Evolutionary conservation across 2,888 invertebrate species (phyloP), one percentile per base, ranked within the genome.

Genomic region (Steinernema scapterisci): DNA sequence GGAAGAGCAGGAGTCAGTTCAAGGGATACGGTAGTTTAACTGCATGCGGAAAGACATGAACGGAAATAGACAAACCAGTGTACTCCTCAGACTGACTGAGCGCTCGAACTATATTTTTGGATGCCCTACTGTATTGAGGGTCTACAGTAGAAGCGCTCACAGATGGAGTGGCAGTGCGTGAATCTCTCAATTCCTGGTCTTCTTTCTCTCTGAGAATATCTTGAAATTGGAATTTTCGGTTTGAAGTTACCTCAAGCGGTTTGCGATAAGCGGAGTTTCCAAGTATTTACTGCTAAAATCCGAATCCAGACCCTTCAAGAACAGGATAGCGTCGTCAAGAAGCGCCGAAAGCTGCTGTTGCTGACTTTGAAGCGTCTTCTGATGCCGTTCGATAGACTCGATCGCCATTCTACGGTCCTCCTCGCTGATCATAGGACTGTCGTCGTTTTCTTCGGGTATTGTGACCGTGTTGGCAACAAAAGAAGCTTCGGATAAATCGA

Each of bases 301-400:
- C 9, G 52, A 48, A 1, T 77, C 71, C 3, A 82, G 72, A 51
- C 76, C 78, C 70, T 77, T 73, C n/a, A 83, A 73, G 75, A 81
- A 83, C 0, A 76, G 76, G 45, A 84, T 83, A 1, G 84, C 83
- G 7, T 78, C 77, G 56, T 82, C 81, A 11, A 84, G 78, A 0
- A 84, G 79, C 21, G 73, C 75, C 63, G 81, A 80, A 71, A 84
- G 75, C 71, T 83, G 80, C 13, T 83, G 79, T 73, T 84, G 84
- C 21, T 83, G 83, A 31, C 80, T 75, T 72, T 84, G 82, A 19
- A 83, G 78, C 27, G 78, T 80, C 52, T 76, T 75, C 72, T 84
- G 83, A 74, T 84, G 84, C 51, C 80, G 73, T 46, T 83, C 81
- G 38, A 84, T 84, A 52, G 79, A 52, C 46, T 78, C 48, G 21